Evolutionary conservation across 2,888 invertebrate species (phyloP).

Genomic region (Argyresthia albistria): DNA sequence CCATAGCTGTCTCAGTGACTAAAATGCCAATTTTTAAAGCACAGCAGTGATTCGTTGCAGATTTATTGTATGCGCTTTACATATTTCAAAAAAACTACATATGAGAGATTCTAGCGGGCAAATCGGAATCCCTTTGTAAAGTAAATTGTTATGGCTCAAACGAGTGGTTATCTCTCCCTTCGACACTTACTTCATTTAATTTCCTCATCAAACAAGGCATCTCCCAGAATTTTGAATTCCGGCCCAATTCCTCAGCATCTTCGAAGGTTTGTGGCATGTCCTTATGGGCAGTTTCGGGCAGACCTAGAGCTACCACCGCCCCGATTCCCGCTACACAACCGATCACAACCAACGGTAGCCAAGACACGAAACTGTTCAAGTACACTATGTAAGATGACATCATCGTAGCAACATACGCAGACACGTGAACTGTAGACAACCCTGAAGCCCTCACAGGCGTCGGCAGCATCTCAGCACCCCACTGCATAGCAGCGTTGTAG

Average conservation of each 20-base stretch:
- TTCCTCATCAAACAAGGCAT: constrained; percentile 5
- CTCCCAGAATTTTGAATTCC: constrained; percentile 3
- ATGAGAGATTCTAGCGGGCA: no score
- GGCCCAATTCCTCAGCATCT: constrained; percentile 5
- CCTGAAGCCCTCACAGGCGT: constrained; percentile 10
- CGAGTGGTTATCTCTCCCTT: background rate
- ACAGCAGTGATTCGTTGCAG: no score
- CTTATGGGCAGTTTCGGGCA: constrained; percentile 9
- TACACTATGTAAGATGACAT: constrained; percentile 10
- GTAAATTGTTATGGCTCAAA: background rate
- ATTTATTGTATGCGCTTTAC: no score
- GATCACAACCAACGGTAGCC: constrained; percentile 8
- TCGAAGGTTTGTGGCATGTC: constrained; percentile 9
- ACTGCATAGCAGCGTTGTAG: constrained; percentile 8
- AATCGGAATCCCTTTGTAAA: no score
- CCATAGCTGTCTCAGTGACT: no score
- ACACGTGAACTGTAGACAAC: constrained; percentile 6
- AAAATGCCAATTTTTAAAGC: no score
- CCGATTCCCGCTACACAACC: constrained; percentile 6
- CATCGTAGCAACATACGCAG: constrained; percentile 7
- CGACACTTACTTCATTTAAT: background rate
- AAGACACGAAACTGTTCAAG: constrained; percentile 4
- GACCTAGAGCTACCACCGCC: constrained; percentile 4
- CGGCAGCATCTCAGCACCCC: constrained; percentile 10
- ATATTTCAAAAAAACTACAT: no score